phyloP scores from a whole-genome alignment of 2,113 vertebrate genomes.

The Pteruthius melanotis region DNA sequence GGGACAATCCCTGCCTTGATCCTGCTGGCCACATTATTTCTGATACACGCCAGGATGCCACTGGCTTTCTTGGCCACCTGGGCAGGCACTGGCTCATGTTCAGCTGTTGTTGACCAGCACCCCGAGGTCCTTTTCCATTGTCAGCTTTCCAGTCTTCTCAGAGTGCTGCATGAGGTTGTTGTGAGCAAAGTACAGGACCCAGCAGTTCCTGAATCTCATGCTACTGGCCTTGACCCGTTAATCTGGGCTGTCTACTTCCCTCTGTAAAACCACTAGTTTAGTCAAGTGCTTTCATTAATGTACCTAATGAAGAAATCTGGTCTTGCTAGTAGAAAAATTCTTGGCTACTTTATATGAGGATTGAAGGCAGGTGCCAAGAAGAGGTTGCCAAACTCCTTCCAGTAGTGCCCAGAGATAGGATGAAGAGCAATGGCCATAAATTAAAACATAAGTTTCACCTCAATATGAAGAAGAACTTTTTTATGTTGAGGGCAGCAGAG shows the following conservation, averaged over 20 bases:
- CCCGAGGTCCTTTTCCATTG: rapidly evolving
- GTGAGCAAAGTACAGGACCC: rapidly evolving
- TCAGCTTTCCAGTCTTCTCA: neutral
- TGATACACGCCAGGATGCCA: rapidly evolving
- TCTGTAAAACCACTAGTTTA: neutral
- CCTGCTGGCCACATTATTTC: neutral
- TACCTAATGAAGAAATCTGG: neutral
- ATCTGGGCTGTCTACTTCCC: neutral
- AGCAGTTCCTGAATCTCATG: neutral
- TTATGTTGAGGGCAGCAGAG: neutral
- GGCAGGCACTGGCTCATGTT: rapidly evolving
- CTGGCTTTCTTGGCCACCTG: neutral
- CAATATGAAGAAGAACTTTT: neutral
- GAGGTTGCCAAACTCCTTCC: neutral
- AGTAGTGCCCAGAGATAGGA: neutral
- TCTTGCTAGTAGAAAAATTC: neutral
- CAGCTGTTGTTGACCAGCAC: rapidly evolving
- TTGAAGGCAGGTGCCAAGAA: neutral
- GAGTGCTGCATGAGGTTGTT: rapidly evolving
- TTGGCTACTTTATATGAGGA: neutral
- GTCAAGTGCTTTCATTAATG: neutral
- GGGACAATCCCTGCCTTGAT: rapidly evolving
- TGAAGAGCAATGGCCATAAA: neutral
- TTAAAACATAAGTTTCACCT: neutral
- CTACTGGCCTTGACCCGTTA: rapidly evolving